Conservation (phyloP, 2,797 vertebrate genomes). For the Pipistrellus nathusii region DNA sequence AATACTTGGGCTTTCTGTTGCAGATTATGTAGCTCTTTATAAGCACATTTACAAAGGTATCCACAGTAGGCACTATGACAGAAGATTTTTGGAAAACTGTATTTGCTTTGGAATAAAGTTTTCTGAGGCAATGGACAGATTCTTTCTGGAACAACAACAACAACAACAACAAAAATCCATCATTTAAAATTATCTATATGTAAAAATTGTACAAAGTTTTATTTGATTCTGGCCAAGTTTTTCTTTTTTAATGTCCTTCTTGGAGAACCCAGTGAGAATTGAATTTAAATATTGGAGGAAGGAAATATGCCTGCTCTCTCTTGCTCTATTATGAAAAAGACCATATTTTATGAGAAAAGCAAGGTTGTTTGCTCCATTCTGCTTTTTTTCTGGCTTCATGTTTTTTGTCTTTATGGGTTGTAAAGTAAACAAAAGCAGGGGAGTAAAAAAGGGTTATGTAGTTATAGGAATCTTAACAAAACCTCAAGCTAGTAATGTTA, state of each 20-base stretch:
- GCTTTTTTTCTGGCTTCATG: conserved; percentile 26
- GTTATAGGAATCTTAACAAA: not conserved
- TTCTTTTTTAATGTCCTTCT: not conserved
- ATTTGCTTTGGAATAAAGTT: conserved; percentile 51
- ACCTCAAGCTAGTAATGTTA: not conserved
- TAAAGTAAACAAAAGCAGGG: conserved; percentile 4
- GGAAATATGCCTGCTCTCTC: not conserved
- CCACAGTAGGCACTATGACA: not conserved
- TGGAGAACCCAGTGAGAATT: conserved; percentile 23
- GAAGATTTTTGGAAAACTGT: conserved; percentile 55
- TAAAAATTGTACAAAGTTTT: not conserved
- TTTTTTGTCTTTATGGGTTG: not conserved
- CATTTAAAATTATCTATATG: conserved; percentile 16
- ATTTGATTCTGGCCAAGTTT: not conserved
- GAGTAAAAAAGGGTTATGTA: not conserved
- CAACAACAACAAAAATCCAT: not conserved
- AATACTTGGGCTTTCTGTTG: conserved; percentile 70
- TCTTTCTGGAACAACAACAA: not conserved
- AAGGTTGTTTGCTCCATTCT: not conserved
- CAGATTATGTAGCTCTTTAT: not conserved
- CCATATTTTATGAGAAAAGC: not conserved
- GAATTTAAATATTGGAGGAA: conserved; percentile 21
- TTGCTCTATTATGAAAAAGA: not conserved
- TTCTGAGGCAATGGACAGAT: conserved; percentile 1
- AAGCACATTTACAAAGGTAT: conserved; percentile 40